These are phyloP conservation scores for Leptobrachium leishanense DNA, from an alignment of 2,113 vertebrate genomes.

Conservation along the genomic window DNA sequence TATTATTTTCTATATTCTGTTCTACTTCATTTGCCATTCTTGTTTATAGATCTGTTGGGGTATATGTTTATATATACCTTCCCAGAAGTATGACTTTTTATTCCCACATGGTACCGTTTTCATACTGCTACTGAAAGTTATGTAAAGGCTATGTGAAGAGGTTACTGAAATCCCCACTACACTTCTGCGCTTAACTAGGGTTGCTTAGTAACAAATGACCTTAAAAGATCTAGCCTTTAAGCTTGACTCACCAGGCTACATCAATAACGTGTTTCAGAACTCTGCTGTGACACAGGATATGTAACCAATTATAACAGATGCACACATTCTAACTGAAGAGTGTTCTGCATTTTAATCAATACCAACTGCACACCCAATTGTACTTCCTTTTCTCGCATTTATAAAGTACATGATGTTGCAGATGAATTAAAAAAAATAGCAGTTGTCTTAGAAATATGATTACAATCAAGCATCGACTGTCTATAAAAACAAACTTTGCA, in stretches of 20 bases:
- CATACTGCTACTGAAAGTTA: slow-evolving; percentile 3
- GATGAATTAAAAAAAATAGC: too few species aligned
- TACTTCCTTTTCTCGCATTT: not conserved
- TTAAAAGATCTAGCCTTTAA: slow-evolving; percentile 48
- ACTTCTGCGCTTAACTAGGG: slow-evolving; percentile 12
- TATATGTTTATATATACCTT: not conserved
- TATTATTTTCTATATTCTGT: too few species aligned
- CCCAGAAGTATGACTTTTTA: not conserved
- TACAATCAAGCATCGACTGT: too few species aligned
- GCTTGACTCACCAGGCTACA: slow-evolving; percentile 33
- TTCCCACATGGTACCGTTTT: not conserved
- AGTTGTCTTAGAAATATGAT: too few species aligned
- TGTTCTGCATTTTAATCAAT: slow-evolving; percentile 19
- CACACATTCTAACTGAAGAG: slow-evolving; percentile 13
- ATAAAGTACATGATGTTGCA: too few species aligned
- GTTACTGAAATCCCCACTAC: slow-evolving; percentile 28
- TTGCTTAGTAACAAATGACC: slow-evolving; percentile 45
- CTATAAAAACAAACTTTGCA: too few species aligned
- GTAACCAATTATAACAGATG: slow-evolving; percentile 28
- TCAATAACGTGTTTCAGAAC: slow-evolving; percentile 26
- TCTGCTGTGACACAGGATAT: slow-evolving; percentile 27
- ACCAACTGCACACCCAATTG: slow-evolving; percentile 2
- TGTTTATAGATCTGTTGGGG: too few species aligned
- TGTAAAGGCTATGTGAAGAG: slow-evolving; percentile 19
- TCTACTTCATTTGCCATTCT: too few species aligned